These are phyloP conservation scores for Pavo muticus DNA, from an alignment of 2,113 vertebrate species.

Conservation along the genomic window DNA sequence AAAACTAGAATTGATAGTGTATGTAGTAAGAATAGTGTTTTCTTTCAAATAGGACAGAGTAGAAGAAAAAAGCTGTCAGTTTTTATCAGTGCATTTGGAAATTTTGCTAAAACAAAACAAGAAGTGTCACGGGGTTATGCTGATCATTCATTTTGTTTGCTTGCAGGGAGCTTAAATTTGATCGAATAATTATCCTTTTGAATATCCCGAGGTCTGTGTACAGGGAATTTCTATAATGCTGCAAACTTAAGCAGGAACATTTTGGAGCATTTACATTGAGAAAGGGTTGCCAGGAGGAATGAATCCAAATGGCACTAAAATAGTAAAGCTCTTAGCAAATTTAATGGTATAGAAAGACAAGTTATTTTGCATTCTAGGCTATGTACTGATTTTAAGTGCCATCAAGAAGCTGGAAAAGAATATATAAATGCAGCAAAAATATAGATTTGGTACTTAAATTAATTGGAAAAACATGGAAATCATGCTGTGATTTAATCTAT, in stretches of 20 bases:
- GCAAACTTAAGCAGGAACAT: background rate
- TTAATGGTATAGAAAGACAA: conserved; percentile 33
- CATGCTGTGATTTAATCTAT: conserved; percentile 15
- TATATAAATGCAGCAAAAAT: conserved; percentile 32
- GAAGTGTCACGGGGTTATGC: background rate
- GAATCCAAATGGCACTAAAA: conserved; percentile 54
- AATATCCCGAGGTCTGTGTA: background rate
- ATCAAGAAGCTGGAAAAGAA: conserved; percentile 17
- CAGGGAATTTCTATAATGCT: conserved; percentile 22
- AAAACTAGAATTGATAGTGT: background rate
- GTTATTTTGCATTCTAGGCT: conserved; percentile 50
- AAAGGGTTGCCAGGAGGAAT: conserved; percentile 52
- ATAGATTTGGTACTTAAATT: conserved; percentile 18
- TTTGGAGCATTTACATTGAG: conserved; percentile 50
- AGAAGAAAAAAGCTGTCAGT: background rate
- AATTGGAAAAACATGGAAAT: conserved; percentile 27
- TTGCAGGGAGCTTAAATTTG: background rate
- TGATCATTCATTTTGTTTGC: conserved; percentile 16
- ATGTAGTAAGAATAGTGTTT: background rate
- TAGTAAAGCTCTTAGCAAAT: conserved; percentile 35
- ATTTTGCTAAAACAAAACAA: background rate
- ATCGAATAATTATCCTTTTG: conserved; percentile 24
- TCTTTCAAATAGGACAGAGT: conserved; percentile 37
- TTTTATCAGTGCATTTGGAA: conserved; percentile 7
- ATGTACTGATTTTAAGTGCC: conserved; percentile 1